phyloP scores from a whole-genome alignment of 2,113 vertebrate genomes.

The Pitta sordida region DNA sequence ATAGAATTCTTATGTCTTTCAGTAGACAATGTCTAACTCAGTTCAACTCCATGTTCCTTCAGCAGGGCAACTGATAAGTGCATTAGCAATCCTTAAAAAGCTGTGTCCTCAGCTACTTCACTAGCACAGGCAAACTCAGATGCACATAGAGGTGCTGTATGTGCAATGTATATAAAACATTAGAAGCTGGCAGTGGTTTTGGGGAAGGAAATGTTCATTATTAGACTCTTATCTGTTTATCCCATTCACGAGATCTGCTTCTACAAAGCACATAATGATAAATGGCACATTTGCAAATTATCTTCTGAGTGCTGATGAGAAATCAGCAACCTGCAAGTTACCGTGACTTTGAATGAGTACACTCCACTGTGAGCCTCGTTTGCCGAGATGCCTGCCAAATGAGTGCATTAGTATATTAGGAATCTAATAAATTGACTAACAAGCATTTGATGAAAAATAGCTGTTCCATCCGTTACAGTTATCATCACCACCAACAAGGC shows the following conservation, averaged over 20 bases:
- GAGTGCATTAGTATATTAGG: conserved; percentile 70
- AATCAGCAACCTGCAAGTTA: conserved; percentile 57
- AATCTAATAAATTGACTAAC: conserved; percentile 69
- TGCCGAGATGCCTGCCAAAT: conserved; percentile 50
- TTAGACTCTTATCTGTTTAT: conserved; percentile 51
- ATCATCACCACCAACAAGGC: conserved; percentile 49
- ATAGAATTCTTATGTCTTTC: neutral
- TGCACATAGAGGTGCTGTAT: neutral
- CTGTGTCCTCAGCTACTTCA: neutral
- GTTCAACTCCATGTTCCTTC: neutral
- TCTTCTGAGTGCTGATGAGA: conserved; percentile 63
- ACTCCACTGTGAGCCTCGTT: conserved; percentile 4
- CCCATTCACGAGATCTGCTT: conserved; percentile 37
- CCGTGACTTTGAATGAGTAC: conserved; percentile 60
- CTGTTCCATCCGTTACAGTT: conserved; percentile 53
- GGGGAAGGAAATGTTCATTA: conserved; percentile 25
- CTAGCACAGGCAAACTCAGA: neutral
- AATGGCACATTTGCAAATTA: conserved; percentile 69
- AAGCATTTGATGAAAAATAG: conserved; percentile 68
- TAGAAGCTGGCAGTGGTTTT: neutral
- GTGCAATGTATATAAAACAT: neutral
- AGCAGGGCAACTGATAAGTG: neutral
- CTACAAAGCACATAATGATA: conserved; percentile 50
- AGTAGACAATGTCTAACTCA: neutral
- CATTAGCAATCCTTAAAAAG: neutral